These are phyloP conservation scores for Phodopus roborovskii DNA, from an alignment of 2,113 vertebrate species.

Conservation along the genomic window DNA sequence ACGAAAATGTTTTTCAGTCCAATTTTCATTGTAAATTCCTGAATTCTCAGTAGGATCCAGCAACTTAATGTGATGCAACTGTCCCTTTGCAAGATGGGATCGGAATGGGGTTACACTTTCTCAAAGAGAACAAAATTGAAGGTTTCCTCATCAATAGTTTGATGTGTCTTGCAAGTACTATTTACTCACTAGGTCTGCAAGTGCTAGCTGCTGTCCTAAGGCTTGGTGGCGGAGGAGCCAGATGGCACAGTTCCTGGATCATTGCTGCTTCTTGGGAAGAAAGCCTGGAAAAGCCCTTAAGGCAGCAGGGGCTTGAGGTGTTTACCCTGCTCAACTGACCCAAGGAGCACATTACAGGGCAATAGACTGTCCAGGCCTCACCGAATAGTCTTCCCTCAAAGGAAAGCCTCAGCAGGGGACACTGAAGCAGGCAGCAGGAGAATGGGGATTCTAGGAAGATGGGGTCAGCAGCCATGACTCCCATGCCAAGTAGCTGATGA, in stretches of 20 bases:
- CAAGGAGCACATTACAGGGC: background rate
- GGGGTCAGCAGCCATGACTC: background rate
- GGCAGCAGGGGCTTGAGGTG: background rate
- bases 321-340: slow-evolving; percentile 2
- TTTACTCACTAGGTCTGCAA: too few relatives aligned
- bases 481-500: background rate
- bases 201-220: background rate
- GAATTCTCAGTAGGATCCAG: slow-evolving; percentile 18
- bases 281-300: background rate
- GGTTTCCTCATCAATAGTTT: background rate
- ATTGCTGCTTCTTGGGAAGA: background rate
- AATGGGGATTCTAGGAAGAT: background rate
- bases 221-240: too few relatives aligned
- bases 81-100: background rate
- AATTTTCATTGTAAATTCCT: slow-evolving; percentile 50
- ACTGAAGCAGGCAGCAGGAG: background rate
- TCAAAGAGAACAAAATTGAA: background rate
- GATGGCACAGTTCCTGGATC: background rate
- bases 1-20: slow-evolving; percentile 28
- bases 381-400: background rate
- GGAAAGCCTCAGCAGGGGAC: too few relatives aligned
- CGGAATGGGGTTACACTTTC: background rate
- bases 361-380: background rate
- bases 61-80: background rate
- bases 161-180: background rate